These are phyloP conservation scores for Perccottus glenii DNA, from an alignment of 2,113 vertebrate species.

Conservation along the genomic window DNA sequence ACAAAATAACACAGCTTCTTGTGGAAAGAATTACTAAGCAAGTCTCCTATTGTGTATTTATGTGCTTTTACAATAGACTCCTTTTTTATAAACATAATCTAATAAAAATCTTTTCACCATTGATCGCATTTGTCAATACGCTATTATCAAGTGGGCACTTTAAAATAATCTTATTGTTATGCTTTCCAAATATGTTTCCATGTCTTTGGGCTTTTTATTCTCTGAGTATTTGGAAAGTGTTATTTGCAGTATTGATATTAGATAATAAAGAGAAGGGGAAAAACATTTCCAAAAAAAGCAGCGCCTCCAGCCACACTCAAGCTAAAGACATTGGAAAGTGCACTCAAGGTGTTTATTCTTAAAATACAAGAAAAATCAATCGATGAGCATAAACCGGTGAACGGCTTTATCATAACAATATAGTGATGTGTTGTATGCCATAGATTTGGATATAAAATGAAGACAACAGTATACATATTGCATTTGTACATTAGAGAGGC, in stretches of 20 bases:
- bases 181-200: neutral
- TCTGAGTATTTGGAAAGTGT: neutral
- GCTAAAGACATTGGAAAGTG: neutral
- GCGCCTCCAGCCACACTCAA: neutral
- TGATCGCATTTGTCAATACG: constrained; percentile 6
- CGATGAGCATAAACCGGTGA: neutral
- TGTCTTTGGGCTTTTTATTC: neutral
- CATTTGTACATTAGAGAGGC: too few relatives aligned
- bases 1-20: constrained; percentile 1
- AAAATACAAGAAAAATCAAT: neutral
- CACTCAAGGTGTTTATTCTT: neutral
- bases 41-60: neutral
- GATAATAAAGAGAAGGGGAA: constrained; percentile 3
- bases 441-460: too few relatives aligned
- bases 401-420: too few relatives aligned
- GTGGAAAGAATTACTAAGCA: neutral
- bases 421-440: too few relatives aligned
- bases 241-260: constrained; percentile 11
- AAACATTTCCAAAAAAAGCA: neutral
- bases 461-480: too few relatives aligned
- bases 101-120: constrained; percentile 10
- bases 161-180: constrained; percentile 4
- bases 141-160: constrained; percentile 1
- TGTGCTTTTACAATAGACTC: neutral
- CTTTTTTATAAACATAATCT: neutral